Conservation (phyloP, 2,113 vertebrate genomes). For the Eleginops maclovinus region DNA sequence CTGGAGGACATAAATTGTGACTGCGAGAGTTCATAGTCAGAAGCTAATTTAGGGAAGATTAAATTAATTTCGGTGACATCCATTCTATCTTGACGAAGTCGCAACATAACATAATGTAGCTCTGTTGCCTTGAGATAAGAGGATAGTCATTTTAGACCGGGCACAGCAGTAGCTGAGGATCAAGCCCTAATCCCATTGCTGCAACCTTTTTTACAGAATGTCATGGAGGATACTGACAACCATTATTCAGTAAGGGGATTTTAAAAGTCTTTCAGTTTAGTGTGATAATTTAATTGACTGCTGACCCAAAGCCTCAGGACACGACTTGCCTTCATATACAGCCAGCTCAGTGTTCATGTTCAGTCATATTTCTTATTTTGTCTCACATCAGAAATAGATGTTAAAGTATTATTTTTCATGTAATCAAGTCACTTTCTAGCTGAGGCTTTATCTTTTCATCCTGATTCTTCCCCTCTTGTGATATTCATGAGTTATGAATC, state of each 20-base stretch:
- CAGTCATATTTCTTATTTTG: slow-evolving; percentile 38
- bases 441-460: neutral
- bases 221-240: slow-evolving; percentile 76
- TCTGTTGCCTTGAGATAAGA: slow-evolving; percentile 82
- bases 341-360: slow-evolving; percentile 53
- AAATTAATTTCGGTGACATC: slow-evolving; percentile 98
- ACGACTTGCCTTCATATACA: slow-evolving; percentile 52
- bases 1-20: slow-evolving; percentile 87
- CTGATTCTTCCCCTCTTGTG: neutral
- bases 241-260: slow-evolving; percentile 79
- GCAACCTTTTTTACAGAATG: slow-evolving; percentile 75
- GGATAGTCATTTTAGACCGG: slow-evolving; percentile 76
- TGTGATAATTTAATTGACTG: slow-evolving; percentile 82
- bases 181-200: slow-evolving; percentile 78
- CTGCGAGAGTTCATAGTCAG: slow-evolving; percentile 82
- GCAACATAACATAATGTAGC: slow-evolving; percentile 77
- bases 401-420: slow-evolving; percentile 30
- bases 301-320: slow-evolving; percentile 79
- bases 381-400: slow-evolving; percentile 13
- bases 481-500: neutral
- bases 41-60: slow-evolving; percentile 95
- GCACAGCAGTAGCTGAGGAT: slow-evolving; percentile 74
- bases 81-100: slow-evolving; percentile 85
- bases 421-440: slow-evolving; percentile 24
- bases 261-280: slow-evolving; percentile 73